A percentile compares a stretch with the other conserved stretches of the same genome.
Evolutionary conservation across 1,140 invertebrate genomes (phyloP).

Genomic region (Stenopsyche tienmushanensis): DNA sequence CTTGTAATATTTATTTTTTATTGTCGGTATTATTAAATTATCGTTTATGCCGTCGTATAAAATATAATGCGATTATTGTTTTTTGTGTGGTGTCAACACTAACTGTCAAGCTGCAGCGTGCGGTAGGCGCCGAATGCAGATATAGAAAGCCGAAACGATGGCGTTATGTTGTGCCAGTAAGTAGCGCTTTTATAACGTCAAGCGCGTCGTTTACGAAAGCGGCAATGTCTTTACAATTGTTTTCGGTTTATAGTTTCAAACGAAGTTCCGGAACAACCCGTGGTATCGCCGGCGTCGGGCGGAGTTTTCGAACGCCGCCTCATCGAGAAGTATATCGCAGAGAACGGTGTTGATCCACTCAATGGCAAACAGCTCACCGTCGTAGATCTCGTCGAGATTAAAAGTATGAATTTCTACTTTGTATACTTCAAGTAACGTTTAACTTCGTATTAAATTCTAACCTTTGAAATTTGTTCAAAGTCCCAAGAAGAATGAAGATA

Average conservation of each 20-base stretch:
- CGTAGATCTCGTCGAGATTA: constrained; percentile 92
- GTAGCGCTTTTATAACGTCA: constrained; percentile 37
- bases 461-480: neutral
- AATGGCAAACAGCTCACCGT: constrained; percentile 83
- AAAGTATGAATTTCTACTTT: constrained; percentile 66
- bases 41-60: too few species aligned
- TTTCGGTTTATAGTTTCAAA: constrained; percentile 79
- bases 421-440: neutral
- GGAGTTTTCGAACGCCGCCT: constrained; percentile 93
- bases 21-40: too few species aligned
- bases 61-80: too few species aligned
- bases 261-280: constrained; percentile 94
- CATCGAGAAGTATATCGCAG: constrained; percentile 94
- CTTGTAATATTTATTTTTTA: too few species aligned
- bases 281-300: constrained; percentile 94
- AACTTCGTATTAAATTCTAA: constrained; percentile 7
- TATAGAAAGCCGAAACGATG: constrained; percentile 44
- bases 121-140: neutral
- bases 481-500: too few species aligned
- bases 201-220: neutral
- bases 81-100: neutral
- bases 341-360: constrained; percentile 97
- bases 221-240: neutral
- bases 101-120: neutral
- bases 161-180: constrained; percentile 62